These are phyloP conservation scores for Vidua macroura DNA, from an alignment of 2,113 vertebrate genomes.

Conservation along the genomic window DNA sequence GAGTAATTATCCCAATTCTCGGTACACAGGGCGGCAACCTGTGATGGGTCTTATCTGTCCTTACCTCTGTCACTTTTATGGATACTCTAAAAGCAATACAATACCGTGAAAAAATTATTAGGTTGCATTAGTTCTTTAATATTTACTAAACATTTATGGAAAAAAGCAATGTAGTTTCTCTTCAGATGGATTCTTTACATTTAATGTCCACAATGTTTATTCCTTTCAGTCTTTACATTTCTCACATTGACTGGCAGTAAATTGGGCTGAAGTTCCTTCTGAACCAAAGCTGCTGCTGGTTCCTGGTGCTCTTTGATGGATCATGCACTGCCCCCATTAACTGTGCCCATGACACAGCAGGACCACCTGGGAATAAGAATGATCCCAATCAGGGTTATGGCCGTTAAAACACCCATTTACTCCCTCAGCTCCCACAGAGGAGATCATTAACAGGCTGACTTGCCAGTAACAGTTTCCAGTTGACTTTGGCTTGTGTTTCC, in stretches of 20 bases:
- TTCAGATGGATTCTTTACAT: neutral
- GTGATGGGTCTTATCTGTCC: neutral
- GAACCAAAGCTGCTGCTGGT: neutral
- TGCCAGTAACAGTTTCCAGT: neutral
- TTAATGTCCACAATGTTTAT: neutral
- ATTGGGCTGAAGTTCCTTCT: neutral
- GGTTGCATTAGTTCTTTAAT: neutral
- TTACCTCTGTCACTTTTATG: rapidly evolving
- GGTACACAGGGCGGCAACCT: neutral
- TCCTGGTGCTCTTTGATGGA: neutral
- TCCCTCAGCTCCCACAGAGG: neutral
- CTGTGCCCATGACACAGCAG: neutral
- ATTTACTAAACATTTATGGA: neutral
- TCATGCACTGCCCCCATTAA: neutral
- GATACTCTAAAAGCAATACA: neutral
- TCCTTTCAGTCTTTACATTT: neutral
- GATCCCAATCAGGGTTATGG: neutral
- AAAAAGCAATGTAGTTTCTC: neutral
- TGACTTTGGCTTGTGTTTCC: conserved; percentile 41
- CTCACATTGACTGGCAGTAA: neutral
- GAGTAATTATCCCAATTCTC: neutral
- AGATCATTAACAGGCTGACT: neutral
- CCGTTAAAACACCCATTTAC: neutral
- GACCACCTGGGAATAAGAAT: neutral
- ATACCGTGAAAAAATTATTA: neutral